Base-by-base conservation (phyloP, 2,113 vertebrate species). In the Eidolon helvum region DNA sequence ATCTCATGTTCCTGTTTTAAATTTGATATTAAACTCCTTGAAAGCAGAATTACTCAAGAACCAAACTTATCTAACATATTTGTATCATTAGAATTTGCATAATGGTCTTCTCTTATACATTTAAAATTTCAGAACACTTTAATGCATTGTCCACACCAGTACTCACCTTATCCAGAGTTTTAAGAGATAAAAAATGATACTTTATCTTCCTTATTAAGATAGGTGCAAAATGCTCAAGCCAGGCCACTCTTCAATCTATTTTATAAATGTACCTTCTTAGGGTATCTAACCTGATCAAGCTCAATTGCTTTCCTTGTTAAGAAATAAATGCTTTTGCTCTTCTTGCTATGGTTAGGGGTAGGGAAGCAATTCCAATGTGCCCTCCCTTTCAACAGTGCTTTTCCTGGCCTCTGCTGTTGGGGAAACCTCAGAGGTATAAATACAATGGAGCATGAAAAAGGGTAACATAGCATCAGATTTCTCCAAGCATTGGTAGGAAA, bases 11-110 rank as follows among this genome's bases (percentile, higher is more conserved):
- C 4, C 66, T 88, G 4, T 85, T 72, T 96, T 21, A 50, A 6
- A 74, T 94, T 88, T 85, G 6, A 4, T 87, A 79, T 68, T 59
- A 66, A 65, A 66, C 7, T 65, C 24, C 33, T 53, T 68, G 38
- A 89, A 82, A 83, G 15, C 19, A 80, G n/a, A 90, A 61, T 71
- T 22, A 82, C 35, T 97, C 8, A 96, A 86, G 53, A 85, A 33
- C 1, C 35, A 87, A 45, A 63, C 21, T 53, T 74, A 59, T 40
- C 33, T 79, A 92, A 92, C 3, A 5, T 63, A 35, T 43, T 72
- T 85, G 10, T 48, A 43, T 79, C 57, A 69, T n/a, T 93, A 59
- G 50, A 86, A 53, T 87, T 92, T 61, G 16, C 40, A 12, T 65
- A 79, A 14, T 65, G 33, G 1, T 15, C 7, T 69, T 24, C 15